Conservation (phyloP, 2,113 vertebrate species). For the Porphyrio hochstetteri region DNA sequence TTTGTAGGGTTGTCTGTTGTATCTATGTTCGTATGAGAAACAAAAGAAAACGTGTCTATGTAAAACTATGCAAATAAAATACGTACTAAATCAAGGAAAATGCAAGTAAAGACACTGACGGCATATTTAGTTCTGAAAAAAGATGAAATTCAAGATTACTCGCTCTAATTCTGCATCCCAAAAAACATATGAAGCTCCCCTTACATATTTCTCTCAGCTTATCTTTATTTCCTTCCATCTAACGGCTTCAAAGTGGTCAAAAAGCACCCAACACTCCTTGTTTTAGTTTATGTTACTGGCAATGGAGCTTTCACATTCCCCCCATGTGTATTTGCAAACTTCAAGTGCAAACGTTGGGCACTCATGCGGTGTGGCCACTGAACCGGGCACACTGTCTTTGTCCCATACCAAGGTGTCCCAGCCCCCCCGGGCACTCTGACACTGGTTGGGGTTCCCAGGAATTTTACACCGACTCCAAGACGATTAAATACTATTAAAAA, state of each 20-base stretch:
- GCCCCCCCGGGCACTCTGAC: neutral
- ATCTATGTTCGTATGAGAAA: neutral
- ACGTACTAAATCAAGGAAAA: neutral
- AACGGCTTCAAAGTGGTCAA: neutral
- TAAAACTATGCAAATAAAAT: neutral
- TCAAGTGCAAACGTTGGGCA: neutral
- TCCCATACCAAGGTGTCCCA: neutral
- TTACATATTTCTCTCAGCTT: neutral
- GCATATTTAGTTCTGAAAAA: neutral
- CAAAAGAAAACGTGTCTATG: neutral
- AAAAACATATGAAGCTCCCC: neutral
- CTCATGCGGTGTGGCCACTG: neutral
- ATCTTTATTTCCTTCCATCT: neutral
- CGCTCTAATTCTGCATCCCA: neutral
- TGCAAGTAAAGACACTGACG: neutral
- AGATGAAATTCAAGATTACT: accelerated
- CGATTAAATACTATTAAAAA: neutral
- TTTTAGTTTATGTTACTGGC: neutral
- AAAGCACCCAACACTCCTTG: neutral
- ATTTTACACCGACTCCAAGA: neutral
- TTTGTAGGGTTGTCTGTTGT: neutral
- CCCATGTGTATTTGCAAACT: neutral
- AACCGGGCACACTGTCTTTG: neutral
- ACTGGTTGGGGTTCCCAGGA: neutral
- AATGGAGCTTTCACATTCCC: neutral